phyloP scores from a whole-genome alignment of 2,888 invertebrate genomes.

The Eristalinus sepulchralis region DNA sequence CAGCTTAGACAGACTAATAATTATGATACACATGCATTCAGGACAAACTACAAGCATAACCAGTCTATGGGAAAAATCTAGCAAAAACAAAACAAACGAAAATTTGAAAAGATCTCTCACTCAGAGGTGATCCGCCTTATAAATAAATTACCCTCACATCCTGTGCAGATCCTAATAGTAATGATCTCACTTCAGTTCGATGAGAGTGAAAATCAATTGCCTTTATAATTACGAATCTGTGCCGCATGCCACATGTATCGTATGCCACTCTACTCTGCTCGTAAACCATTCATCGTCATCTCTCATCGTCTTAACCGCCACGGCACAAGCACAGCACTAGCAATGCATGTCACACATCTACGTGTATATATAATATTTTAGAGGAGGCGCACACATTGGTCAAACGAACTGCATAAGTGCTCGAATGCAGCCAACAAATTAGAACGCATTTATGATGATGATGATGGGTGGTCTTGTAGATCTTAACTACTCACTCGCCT shows the following conservation, averaged over 20 bases:
- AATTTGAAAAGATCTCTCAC: not conserved
- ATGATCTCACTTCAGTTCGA: constrained; percentile 64
- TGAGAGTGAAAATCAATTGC: constrained; percentile 61
- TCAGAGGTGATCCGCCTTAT: constrained; percentile 3
- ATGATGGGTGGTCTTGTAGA: constrained; percentile 64
- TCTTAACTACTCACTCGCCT: constrained; percentile 50
- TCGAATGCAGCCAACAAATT: constrained; percentile 43
- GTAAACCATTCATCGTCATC: constrained; percentile 54
- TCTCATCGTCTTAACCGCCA: constrained; percentile 36
- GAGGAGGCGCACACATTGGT: constrained; percentile 35
- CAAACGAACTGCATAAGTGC: constrained; percentile 33
- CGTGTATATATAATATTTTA: constrained; percentile 3
- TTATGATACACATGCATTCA: not conserved
- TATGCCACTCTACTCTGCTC: constrained; percentile 1
- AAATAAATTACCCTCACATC: constrained; percentile 55
- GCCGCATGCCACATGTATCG: constrained; percentile 40
- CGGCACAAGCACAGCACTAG: constrained; percentile 1
- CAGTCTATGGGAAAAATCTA: not conserved
- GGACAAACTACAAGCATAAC: not conserved
- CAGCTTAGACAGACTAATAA: not conserved
- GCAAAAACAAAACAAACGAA: not conserved
- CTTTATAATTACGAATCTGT: constrained; percentile 43
- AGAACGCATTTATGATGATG: constrained; percentile 55
- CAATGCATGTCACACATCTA: constrained; percentile 23
- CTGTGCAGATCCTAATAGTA: constrained; percentile 46